Evolutionary conservation across 2,113 vertebrate genomes (phyloP).

Genomic region (Bos indicus): DNA sequence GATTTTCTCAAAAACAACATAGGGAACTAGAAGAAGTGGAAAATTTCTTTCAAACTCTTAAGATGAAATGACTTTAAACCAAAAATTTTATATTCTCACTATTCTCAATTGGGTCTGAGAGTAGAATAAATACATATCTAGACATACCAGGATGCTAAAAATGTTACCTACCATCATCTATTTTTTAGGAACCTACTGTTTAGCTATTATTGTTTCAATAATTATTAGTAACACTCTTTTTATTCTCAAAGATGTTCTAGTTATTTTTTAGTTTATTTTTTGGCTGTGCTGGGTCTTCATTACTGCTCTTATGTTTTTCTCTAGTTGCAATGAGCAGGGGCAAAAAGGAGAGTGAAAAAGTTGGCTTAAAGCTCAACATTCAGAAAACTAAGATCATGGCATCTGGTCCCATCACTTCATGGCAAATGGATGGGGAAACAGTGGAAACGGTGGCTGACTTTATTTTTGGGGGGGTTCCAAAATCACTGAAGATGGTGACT

Average conservation of each 20-base stretch:
- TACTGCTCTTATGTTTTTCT: background rate
- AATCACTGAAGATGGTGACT: background rate
- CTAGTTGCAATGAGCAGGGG: background rate
- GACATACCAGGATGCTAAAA: background rate
- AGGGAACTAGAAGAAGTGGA: background rate
- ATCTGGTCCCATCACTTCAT: background rate
- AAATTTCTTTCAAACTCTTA: constrained; percentile 13
- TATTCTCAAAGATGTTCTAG: background rate
- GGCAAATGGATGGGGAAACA: background rate
- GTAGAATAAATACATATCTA: background rate
- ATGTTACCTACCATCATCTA: background rate
- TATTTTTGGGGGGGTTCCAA: background rate
- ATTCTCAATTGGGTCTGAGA: background rate
- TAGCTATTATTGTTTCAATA: background rate
- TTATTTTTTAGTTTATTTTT: background rate
- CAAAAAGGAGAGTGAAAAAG: background rate
- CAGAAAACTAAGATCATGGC: background rate
- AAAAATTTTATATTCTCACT: background rate
- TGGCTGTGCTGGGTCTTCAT: background rate
- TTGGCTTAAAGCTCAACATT: background rate
- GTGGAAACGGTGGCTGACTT: background rate
- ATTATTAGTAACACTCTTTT: background rate
- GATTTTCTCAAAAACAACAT: background rate
- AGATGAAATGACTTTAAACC: background rate
- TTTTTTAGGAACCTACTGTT: background rate